Evolutionary conservation across 2,888 invertebrate species (phyloP).

Genomic region (Micropterix aruncella): DNA sequence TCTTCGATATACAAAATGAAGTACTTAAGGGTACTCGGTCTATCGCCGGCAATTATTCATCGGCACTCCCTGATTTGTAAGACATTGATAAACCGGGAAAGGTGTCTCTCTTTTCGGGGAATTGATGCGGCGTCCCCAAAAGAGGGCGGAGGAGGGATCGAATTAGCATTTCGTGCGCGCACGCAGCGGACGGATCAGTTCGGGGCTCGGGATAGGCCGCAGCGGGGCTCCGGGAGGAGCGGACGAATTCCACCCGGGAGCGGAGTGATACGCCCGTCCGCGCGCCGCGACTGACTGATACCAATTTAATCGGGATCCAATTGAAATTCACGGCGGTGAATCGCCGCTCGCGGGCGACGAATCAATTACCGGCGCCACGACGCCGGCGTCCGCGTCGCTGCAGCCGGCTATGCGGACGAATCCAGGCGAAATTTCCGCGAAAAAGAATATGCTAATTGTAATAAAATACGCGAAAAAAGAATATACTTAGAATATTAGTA

Average conservation of each 20-base stretch:
- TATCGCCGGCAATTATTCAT: too few species aligned
- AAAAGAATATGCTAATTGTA: too few species aligned
- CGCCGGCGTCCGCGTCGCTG: not conserved
- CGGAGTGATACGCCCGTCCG: too few species aligned
- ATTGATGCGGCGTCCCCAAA: too few species aligned
- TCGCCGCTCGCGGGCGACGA: slow-evolving; percentile 20
- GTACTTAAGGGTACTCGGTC: too few species aligned
- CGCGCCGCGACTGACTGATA: slow-evolving; percentile 21
- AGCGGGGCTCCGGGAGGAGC: not conserved
- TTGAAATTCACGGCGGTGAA: slow-evolving; percentile 28
- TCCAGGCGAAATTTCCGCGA: not conserved
- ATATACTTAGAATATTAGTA: too few species aligned
- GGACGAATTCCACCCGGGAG: not conserved
- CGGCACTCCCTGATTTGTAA: too few species aligned
- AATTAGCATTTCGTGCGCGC: not conserved
- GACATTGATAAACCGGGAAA: too few species aligned
- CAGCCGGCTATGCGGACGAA: not conserved
- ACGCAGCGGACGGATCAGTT: not conserved
- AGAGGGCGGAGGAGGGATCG: too few species aligned
- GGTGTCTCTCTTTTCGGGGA: too few species aligned
- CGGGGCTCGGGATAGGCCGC: not conserved
- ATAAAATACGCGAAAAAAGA: too few species aligned
- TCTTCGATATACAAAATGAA: too few species aligned
- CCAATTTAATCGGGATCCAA: slow-evolving; percentile 33
- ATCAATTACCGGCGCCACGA: slow-evolving; percentile 27